Evolutionary conservation across 2,888 invertebrate species (phyloP), one percentile per base, ranked within the genome.

Genomic region (Gastrophysa polygoni): DNA sequence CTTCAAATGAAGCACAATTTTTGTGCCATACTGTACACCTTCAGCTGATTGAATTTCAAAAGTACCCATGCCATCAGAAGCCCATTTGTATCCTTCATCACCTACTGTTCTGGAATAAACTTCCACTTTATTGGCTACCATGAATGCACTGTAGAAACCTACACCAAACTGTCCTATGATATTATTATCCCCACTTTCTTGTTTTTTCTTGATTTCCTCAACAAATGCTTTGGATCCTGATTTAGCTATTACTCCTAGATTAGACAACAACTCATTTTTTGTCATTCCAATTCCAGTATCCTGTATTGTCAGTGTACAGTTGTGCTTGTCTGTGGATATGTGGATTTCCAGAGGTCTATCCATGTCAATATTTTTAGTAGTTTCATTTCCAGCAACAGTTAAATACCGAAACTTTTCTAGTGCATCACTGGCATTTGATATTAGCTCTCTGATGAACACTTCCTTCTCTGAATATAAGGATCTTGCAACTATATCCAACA

Each of bases 161-260:
- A 98, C 98, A 69, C 98, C 98, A 84, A 98, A 98, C 81, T 98
- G 97, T 2, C 98, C 96, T 78, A 97, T 96, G 56, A 97, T 95
- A 66, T 91, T 89, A 69, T 86, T 88, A 10, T 88, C 88, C 1
- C 85, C 83, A 3, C 84, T 81, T 44, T 87, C 84, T 60, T 77
- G 74, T 72, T 89, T 86, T 52, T 88, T 85, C 77, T 92, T 90
- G 21, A 96, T 82, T 79, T 95, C 88, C 77, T 96, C 91, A 67
- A 97, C 82, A 76, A 96, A 97, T 16, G 92, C 91, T 88, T 97
- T 97, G 0, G 97, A 97, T 0, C 98, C 98, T 60, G 97, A 98
- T 71, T 93, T 87, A 1, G 98, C 98, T 76, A 98, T 98, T 1
- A 96, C 95, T 43, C 98, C 98, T 58, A 98, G 84, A 83, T 97